phyloP scores from a whole-genome alignment of 2,113 vertebrate species.

The Leptobrachium leishanense region DNA sequence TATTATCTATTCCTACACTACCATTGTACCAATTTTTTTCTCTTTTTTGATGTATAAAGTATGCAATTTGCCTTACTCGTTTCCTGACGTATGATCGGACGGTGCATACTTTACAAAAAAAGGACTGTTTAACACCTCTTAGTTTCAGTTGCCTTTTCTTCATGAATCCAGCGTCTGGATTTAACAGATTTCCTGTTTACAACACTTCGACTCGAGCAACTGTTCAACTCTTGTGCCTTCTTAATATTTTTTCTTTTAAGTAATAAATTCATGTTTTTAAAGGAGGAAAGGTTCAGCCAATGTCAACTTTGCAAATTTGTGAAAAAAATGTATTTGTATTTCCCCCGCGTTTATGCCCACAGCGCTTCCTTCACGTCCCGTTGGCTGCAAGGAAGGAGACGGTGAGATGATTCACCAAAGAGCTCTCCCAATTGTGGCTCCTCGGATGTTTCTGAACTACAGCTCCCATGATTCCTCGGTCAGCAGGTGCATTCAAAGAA shows the following conservation, averaged over 20 bases:
- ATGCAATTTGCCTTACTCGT: constrained; percentile 82
- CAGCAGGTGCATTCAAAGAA: no score
- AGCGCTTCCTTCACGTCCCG: neutral
- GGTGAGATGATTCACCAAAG: no score
- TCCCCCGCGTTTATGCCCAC: neutral
- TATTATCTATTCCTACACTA: constrained; percentile 77
- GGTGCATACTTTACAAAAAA: constrained; percentile 65
- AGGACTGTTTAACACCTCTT: constrained; percentile 60
- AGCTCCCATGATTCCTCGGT: no score
- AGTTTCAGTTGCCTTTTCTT: constrained; percentile 71
- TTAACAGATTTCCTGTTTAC: constrained; percentile 74
- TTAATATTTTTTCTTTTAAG: constrained; percentile 57
- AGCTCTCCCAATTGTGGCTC: no score
- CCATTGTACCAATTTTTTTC: constrained; percentile 66
- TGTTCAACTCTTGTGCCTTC: constrained; percentile 75
- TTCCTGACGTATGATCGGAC: constrained; percentile 69
- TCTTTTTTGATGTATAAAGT: constrained; percentile 64
- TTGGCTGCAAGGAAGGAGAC: neutral
- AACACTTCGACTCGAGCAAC: constrained; percentile 75
- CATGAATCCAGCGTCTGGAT: constrained; percentile 65
- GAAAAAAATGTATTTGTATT: constrained; percentile 55
- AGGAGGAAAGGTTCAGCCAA: neutral
- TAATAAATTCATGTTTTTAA: constrained; percentile 48
- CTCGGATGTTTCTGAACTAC: no score
- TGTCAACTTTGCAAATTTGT: neutral